A percentile compares a stretch with the other conserved stretches of the same genome.
Evolutionary conservation across 2,888 invertebrate genomes (phyloP).

Genomic region (Orgyia antiqua): DNA sequence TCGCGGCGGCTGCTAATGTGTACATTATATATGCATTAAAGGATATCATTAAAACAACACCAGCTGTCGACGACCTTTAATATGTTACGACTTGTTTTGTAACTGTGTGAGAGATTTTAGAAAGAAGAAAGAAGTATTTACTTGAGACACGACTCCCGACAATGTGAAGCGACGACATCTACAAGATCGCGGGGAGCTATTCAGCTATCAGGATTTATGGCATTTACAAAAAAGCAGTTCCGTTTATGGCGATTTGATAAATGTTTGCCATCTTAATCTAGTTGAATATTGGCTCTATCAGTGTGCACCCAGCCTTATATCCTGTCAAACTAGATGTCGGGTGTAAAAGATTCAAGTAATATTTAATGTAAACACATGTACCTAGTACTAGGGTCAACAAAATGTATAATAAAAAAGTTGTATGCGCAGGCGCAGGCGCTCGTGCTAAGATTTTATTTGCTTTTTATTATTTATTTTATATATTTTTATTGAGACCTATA

Average conservation of each 20-base stretch:
- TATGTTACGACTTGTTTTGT: slow-evolving; percentile 21
- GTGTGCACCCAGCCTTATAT: slow-evolving; percentile 5
- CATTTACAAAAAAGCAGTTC: too few relatives aligned
- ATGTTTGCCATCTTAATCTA: too few relatives aligned
- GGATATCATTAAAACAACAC: slow-evolving; percentile 57
- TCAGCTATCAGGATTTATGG: too few relatives aligned
- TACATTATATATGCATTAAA: slow-evolving; percentile 60
- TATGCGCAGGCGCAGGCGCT: slow-evolving; percentile 10
- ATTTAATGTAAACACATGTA: slow-evolving; percentile 26
- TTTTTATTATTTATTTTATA: too few relatives aligned
- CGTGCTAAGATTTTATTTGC: too few relatives aligned
- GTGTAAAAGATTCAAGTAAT: slow-evolving; percentile 18
- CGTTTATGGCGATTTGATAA: too few relatives aligned
- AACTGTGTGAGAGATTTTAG: slow-evolving; percentile 5
- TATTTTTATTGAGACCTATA: too few relatives aligned
- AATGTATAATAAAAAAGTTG: slow-evolving; percentile 16
- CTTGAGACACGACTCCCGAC: background rate
- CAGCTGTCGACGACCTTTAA: slow-evolving; percentile 29
- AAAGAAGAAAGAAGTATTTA: background rate
- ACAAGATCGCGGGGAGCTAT: background rate
- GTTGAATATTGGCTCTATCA: too few relatives aligned
- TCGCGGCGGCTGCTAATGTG: slow-evolving; percentile 33
- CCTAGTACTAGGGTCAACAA: slow-evolving; percentile 6
- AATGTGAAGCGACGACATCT: background rate
- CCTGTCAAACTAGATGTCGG: slow-evolving; percentile 13